phyloP scores from a whole-genome alignment of 2,113 vertebrate species.

The Xiphophorus maculatus region DNA sequence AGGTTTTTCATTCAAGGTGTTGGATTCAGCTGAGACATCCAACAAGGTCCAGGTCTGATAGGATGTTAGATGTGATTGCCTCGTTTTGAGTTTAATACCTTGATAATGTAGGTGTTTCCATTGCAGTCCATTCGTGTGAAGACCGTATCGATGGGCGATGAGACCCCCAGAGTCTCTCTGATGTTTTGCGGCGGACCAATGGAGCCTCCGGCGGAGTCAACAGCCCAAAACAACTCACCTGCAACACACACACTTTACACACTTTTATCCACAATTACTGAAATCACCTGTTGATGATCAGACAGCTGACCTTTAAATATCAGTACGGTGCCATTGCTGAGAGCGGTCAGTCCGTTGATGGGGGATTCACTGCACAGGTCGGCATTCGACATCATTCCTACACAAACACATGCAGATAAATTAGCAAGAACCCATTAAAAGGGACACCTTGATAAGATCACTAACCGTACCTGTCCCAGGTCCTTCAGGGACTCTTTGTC shows the following conservation, averaged over 20 bases:
- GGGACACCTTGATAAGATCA: not conserved
- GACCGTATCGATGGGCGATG: slow-evolving; percentile 88
- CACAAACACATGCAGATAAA: slow-evolving; percentile 16
- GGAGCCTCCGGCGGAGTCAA: slow-evolving; percentile 76
- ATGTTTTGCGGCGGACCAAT: slow-evolving; percentile 80
- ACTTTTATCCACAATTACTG: not conserved
- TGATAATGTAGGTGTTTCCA: slow-evolving; percentile 89
- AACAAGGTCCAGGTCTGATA: not conserved
- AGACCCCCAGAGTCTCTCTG: slow-evolving; percentile 84
- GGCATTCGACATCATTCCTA: slow-evolving; percentile 40
- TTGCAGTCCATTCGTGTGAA: slow-evolving; percentile 92
- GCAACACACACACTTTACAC: slow-evolving; percentile 7
- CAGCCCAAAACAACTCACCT: slow-evolving; percentile 90
- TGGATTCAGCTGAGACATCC: not conserved
- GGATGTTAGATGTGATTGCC: not conserved
- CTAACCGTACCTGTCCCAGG: slow-evolving; percentile 23
- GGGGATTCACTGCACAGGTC: slow-evolving; percentile 85
- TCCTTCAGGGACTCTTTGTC: slow-evolving; percentile 4
- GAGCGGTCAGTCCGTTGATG: slow-evolving; percentile 83
- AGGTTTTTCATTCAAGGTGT: not conserved
- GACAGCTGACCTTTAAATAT: slow-evolving; percentile 85
- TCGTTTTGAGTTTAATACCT: slow-evolving; percentile 74
- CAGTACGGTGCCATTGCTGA: slow-evolving; percentile 86
- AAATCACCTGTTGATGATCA: not conserved
- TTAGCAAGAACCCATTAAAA: not conserved